A percentile compares a stretch with the other conserved stretches of the same genome.
Conservation (phyloP, 2,888 invertebrate genomes). For the Crossocerus cetratus region DNA sequence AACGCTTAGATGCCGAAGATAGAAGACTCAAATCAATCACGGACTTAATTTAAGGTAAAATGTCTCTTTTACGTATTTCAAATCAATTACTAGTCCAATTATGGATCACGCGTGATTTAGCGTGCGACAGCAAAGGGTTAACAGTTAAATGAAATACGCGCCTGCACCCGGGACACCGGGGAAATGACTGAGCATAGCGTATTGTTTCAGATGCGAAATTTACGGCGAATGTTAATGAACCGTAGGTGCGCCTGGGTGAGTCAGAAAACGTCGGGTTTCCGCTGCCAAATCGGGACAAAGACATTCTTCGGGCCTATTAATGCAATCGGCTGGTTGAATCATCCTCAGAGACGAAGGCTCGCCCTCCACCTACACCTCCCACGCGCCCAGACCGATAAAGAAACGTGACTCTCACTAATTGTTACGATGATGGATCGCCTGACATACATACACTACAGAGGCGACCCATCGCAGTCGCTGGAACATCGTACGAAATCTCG, state of each 20-base stretch:
- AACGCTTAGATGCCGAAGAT: too few species aligned
- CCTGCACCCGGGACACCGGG: too few species aligned
- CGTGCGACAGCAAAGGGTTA: too few species aligned
- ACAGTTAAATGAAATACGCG: too few species aligned
- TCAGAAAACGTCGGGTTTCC: constrained; percentile 38
- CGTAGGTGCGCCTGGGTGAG: constrained; percentile 31
- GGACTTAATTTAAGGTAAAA: too few species aligned
- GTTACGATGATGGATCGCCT: constrained; percentile 70
- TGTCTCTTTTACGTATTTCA: too few species aligned
- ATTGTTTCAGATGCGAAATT: too few species aligned
- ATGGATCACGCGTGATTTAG: too few species aligned
- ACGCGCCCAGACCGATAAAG: constrained; percentile 57
- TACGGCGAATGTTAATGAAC: not conserved
- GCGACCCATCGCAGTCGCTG: constrained; percentile 30
- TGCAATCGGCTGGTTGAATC: constrained; percentile 59
- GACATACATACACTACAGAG: constrained; percentile 8
- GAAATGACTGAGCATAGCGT: too few species aligned
- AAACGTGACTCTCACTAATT: constrained; percentile 61
- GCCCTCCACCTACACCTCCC: constrained; percentile 68
- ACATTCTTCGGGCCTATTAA: constrained; percentile 53
- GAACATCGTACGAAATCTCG: constrained; percentile 25
- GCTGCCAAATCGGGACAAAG: constrained; percentile 55
- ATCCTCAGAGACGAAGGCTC: constrained; percentile 49
- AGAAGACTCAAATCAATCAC: too few species aligned
- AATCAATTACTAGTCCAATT: too few species aligned